phyloP scores from a whole-genome alignment of 2,888 invertebrate species.

The Psylliodes chrysocephalus region DNA sequence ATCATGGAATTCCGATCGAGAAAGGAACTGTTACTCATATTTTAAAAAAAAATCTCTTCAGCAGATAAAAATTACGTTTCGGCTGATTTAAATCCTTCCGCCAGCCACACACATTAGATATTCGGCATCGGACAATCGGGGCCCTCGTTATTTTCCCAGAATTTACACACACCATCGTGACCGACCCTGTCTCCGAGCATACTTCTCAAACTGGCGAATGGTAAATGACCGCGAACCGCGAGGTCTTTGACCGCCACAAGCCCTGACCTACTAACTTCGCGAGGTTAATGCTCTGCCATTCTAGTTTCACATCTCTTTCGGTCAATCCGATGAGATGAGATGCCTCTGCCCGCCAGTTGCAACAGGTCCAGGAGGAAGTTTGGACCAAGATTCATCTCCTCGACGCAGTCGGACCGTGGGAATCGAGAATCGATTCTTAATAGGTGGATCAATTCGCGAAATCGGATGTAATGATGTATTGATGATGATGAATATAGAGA shows the following conservation, averaged over 20 bases:
- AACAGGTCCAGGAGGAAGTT: slow-evolving; percentile 34
- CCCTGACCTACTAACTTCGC: slow-evolving; percentile 65
- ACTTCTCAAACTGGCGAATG: slow-evolving; percentile 45
- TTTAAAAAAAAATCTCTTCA: too few species aligned
- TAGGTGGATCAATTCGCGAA: not conserved
- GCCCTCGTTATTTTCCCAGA: not conserved
- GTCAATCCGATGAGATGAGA: slow-evolving; percentile 35
- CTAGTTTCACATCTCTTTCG: slow-evolving; percentile 58
- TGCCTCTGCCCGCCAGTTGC: slow-evolving; percentile 43
- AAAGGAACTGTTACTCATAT: too few species aligned
- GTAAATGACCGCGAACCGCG: slow-evolving; percentile 59
- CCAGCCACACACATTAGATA: too few species aligned
- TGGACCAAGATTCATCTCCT: slow-evolving; percentile 1
- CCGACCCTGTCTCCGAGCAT: slow-evolving; percentile 24
- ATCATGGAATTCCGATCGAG: too few species aligned
- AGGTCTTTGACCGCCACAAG: slow-evolving; percentile 63
- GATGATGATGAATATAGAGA: not conserved
- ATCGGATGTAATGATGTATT: not conserved
- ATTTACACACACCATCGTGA: not conserved
- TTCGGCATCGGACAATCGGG: not conserved
- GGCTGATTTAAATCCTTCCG: too few species aligned
- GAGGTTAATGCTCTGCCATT: slow-evolving; percentile 65
- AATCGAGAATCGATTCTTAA: not conserved
- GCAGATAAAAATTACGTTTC: too few species aligned
- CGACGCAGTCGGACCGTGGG: not conserved